Evolutionary conservation across 2,888 invertebrate genomes (phyloP).

Genomic region (Eudasyphora cyanicolor): DNA sequence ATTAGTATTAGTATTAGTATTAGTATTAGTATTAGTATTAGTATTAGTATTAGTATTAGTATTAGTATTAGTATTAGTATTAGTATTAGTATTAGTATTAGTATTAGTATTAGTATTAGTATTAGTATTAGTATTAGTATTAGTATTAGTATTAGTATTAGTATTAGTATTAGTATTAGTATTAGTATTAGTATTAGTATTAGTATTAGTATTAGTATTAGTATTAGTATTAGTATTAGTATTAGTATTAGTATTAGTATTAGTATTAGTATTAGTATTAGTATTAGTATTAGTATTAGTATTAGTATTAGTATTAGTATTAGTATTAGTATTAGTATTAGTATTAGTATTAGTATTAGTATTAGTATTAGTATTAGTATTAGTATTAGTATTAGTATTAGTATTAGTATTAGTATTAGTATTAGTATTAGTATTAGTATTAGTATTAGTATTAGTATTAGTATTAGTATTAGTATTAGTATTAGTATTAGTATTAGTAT

Average conservation of each 20-base stretch:
- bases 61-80: slow-evolving; percentile 7
- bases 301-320: slow-evolving; percentile 7
- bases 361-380: slow-evolving; percentile 7
- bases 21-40: slow-evolving; percentile 7
- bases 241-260: slow-evolving; percentile 7
- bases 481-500: slow-evolving; percentile 7
- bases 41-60: slow-evolving; percentile 7
- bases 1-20: background rate
- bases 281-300: slow-evolving; percentile 7
- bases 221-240: slow-evolving; percentile 7
- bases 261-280: slow-evolving; percentile 7
- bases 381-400: slow-evolving; percentile 7
- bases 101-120: slow-evolving; percentile 7
- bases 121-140: slow-evolving; percentile 7
- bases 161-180: slow-evolving; percentile 7
- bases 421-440: slow-evolving; percentile 7
- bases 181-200: slow-evolving; percentile 7
- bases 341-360: slow-evolving; percentile 7
- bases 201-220: slow-evolving; percentile 7
- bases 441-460: slow-evolving; percentile 7
- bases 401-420: slow-evolving; percentile 7
- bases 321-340: slow-evolving; percentile 7
- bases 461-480: slow-evolving; percentile 7
- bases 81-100: slow-evolving; percentile 7
- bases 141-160: slow-evolving; percentile 7